phyloP scores from a whole-genome alignment of 2,113 vertebrate genomes.

The Cyprinus carpio region DNA sequence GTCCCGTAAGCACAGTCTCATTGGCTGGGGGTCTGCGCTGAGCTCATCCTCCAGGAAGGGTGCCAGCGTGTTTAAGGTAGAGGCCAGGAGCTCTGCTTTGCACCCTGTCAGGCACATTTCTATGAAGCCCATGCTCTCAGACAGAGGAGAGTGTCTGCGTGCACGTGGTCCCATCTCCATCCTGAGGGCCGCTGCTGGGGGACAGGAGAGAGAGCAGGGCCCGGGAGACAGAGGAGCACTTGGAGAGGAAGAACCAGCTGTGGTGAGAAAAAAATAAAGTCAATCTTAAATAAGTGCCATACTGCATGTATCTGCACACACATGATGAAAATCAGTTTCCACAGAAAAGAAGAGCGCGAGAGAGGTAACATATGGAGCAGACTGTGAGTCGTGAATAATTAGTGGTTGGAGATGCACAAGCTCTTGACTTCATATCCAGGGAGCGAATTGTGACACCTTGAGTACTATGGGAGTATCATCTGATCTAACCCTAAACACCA shows the following conservation, averaged over 20 bases:
- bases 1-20: constrained; percentile 84
- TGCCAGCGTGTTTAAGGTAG: constrained; percentile 83
- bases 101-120: constrained; percentile 77
- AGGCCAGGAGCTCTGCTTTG: constrained; percentile 79
- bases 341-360: neutral
- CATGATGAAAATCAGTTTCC: neutral
- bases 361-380: neutral
- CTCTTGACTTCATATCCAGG: neutral
- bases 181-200: constrained; percentile 76
- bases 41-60: constrained; percentile 94
- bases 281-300: neutral
- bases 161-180: constrained; percentile 81
- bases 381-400: neutral
- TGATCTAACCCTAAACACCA: neutral
- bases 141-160: constrained; percentile 71
- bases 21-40: constrained; percentile 84
- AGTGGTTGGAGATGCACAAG: neutral
- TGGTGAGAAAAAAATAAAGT: constrained; percentile 41
- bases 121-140: constrained; percentile 81
- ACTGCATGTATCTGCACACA: neutral
- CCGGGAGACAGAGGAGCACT: constrained; percentile 51
- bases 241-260: constrained; percentile 31
- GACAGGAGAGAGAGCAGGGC: constrained; percentile 1
- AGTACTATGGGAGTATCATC: neutral
- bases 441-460: neutral